These are phyloP conservation scores for Drosophila murphyi DNA, from an alignment of 1,140 invertebrate genomes.

Conservation along the genomic window DNA sequence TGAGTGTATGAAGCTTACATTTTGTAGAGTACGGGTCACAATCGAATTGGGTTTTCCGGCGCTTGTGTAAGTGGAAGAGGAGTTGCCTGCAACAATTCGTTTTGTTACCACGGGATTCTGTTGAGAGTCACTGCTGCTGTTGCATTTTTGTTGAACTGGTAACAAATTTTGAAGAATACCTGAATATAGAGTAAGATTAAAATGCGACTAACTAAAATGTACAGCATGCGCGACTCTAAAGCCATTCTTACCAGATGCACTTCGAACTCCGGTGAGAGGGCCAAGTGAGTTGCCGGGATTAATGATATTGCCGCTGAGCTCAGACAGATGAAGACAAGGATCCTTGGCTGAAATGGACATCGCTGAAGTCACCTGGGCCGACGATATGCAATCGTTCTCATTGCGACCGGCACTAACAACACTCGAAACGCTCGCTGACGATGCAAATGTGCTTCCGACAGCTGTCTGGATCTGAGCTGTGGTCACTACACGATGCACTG, in stretches of 20 bases:
- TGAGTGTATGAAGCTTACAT: slow-evolving; percentile 50
- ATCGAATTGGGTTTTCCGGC: slow-evolving; percentile 64
- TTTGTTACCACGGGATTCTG: slow-evolving; percentile 57
- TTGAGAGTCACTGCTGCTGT: slow-evolving; percentile 51
- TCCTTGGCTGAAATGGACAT: slow-evolving; percentile 57
- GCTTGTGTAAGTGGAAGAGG: slow-evolving; percentile 57
- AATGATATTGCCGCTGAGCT: slow-evolving; percentile 66
- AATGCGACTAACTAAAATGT: not conserved
- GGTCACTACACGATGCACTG: slow-evolving; percentile 82
- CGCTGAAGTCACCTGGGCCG: slow-evolving; percentile 58
- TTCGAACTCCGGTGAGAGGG: slow-evolving; percentile 51
- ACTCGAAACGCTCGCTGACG: slow-evolving; percentile 81
- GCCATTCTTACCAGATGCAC: slow-evolving; percentile 55
- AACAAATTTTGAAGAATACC: slow-evolving; percentile 64
- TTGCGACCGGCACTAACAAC: slow-evolving; percentile 75
- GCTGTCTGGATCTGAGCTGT: slow-evolving; percentile 83
- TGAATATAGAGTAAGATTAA: slow-evolving; percentile 21
- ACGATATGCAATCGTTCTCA: slow-evolving; percentile 66
- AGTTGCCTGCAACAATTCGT: slow-evolving; percentile 48
- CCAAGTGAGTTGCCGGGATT: slow-evolving; percentile 58
- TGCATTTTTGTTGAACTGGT: slow-evolving; percentile 64
- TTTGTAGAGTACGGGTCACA: slow-evolving; percentile 75
- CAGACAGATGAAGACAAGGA: slow-evolving; percentile 48
- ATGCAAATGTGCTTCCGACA: slow-evolving; percentile 78
- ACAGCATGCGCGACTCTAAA: not conserved